These are phyloP conservation scores for Oxyruncus cristatus DNA, from an alignment of 2,113 vertebrate genomes.

Conservation along the genomic window DNA sequence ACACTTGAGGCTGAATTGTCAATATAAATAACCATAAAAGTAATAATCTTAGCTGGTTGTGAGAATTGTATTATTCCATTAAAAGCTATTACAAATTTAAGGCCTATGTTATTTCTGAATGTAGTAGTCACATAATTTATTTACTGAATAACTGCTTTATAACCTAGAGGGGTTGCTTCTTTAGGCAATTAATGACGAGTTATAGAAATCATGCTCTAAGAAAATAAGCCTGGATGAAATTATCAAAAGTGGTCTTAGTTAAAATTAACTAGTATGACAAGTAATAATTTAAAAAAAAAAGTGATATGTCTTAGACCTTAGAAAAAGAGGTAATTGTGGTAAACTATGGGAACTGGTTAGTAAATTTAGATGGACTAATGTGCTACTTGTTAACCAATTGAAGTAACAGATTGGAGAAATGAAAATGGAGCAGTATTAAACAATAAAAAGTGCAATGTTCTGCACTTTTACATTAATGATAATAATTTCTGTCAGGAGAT, in stretches of 20 bases:
- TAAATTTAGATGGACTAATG: background rate
- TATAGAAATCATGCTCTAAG: background rate
- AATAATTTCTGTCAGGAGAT: background rate
- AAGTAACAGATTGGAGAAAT: background rate
- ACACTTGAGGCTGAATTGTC: background rate
- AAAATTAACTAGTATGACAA: background rate
- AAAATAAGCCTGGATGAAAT: background rate
- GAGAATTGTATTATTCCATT: background rate
- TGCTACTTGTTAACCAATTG: background rate
- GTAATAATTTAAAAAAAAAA: background rate
- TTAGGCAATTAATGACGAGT: background rate
- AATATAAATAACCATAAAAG: background rate
- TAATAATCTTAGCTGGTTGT: background rate
- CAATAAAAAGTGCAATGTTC: background rate
- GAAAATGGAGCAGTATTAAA: background rate
- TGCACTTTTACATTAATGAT: background rate
- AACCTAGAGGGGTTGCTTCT: background rate
- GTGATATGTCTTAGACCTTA: background rate
- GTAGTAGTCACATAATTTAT: background rate
- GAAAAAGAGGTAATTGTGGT: background rate
- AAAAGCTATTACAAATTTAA: background rate
- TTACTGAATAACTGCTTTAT: background rate
- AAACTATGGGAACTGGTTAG: background rate
- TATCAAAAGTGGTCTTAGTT: background rate
- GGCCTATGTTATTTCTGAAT: background rate